These are phyloP conservation scores for Stenichneumon culpator DNA, from an alignment of 2,888 invertebrate genomes.

Conservation along the genomic window DNA sequence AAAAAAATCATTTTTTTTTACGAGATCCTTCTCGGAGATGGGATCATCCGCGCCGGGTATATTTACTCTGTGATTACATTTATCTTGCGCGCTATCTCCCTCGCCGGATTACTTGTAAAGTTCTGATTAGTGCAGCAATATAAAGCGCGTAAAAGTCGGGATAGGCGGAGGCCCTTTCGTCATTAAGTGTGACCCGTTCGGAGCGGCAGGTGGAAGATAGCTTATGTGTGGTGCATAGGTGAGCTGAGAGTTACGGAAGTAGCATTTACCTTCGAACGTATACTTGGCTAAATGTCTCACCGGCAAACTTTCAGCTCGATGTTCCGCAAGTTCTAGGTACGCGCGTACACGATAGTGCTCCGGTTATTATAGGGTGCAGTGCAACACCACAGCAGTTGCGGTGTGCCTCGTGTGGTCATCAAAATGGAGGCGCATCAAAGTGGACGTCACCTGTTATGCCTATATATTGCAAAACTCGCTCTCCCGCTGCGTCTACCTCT, in stretches of 20 bases:
- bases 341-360: slow-evolving; percentile 5
- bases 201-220: not conserved
- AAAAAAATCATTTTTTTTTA: not conserved
- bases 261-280: not conserved
- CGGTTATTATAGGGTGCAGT: slow-evolving; percentile 1
- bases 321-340: slow-evolving; percentile 1
- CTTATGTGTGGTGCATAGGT: not conserved
- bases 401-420: slow-evolving; percentile 39
- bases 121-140: not conserved
- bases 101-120: slow-evolving; percentile 7
- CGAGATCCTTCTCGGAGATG: not conserved
- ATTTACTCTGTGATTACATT: not conserved
- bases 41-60: not conserved
- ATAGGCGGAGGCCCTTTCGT: not conserved
- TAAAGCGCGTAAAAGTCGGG: not conserved
- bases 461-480: slow-evolving; percentile 10
- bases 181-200: not conserved
- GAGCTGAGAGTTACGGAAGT: not conserved
- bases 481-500: slow-evolving; percentile 6
- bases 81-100: not conserved
- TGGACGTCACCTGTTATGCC: slow-evolving; percentile 20
- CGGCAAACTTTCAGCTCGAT: slow-evolving; percentile 8
- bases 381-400: slow-evolving; percentile 12
- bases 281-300: not conserved
- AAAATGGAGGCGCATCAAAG: slow-evolving; percentile 34